Conservation (phyloP, 2,888 invertebrate genomes). For the Tuberolachnus salignus region DNA sequence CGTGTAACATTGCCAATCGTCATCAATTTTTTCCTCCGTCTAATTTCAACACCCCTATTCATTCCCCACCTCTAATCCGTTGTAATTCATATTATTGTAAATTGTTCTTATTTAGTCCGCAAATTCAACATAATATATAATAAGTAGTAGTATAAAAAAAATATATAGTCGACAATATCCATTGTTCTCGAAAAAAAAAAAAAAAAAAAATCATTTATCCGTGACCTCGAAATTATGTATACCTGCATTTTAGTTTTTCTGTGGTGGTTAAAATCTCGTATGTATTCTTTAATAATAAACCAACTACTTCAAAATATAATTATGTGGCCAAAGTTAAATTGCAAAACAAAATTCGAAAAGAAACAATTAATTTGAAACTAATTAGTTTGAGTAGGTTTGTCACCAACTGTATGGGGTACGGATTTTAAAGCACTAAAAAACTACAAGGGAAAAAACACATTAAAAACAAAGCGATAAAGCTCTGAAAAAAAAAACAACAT, state of each 20-base stretch:
- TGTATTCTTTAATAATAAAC: too few species aligned
- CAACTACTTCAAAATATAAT: background rate
- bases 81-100: too few species aligned
- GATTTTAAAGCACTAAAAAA: background rate
- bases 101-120: background rate
- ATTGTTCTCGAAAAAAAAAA: background rate
- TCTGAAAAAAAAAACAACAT: too few species aligned
- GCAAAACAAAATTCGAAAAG: background rate
- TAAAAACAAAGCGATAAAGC: too few species aligned
- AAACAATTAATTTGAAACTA: too few species aligned
- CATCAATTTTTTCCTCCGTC: too few species aligned
- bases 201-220: background rate
- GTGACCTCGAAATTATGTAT: constrained; percentile 15
- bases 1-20: too few species aligned
- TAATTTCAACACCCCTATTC: too few species aligned
- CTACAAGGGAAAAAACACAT: too few species aligned
- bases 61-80: too few species aligned
- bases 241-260: background rate
- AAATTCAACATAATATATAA: background rate
- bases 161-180: constrained; percentile 14
- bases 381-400: too few species aligned
- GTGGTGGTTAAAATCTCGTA: background rate
- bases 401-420: too few species aligned
- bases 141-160: background rate
- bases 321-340: background rate